Evolutionary conservation across 2,113 vertebrate genomes (phyloP), one percentile per base, ranked within the genome.

Genomic region (Cryptomyrus ogoouensis): DNA sequence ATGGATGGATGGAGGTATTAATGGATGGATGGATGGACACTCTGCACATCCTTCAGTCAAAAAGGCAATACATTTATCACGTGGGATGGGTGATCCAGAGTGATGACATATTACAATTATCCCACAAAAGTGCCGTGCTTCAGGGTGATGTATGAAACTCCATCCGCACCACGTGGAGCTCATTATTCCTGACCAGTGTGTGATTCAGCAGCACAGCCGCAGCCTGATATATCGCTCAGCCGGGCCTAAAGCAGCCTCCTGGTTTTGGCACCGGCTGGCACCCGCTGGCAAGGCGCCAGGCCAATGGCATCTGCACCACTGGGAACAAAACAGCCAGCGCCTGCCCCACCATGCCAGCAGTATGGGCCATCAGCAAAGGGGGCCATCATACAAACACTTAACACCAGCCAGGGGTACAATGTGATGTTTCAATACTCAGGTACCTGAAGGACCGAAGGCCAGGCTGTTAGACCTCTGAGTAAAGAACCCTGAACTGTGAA

Each of bases 271-370:
- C 44, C 31, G 44, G 58, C 77, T 77, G 83, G 44, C 47, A 47
- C 83, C n/a, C 49, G 77, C 44, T 88, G 89, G 83, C 53, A 24
- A 66, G 53, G 49, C 62, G 77, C 77, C 31, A 66, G 46, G n/a
- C n/a, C 77, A 62, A 70, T 17, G 53, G n/a, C 35, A 21, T n/a
- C 84, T 47, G 47, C 77, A n/a, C 50, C 89, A 9, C 31, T 56
- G 27, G 66, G 46, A 74, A 74, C 87, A 88, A 86, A 91, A 85
- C 74, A 80, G 70, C 83, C 53, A 50, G 58, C 66, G 66, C 27
- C 84, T 35, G 44, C 44, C 83, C 50, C 24, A 74, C 77, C 58
- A 21, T n/a, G 42, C 42, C 42, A 83, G 21, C 42, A 83, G 15
- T 83, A 21, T 0, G 7, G 12, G 39, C 3, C 5, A 39, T 46